Conservation (phyloP, 1,140 invertebrate genomes). For the Apocrypta bakeri region DNA sequence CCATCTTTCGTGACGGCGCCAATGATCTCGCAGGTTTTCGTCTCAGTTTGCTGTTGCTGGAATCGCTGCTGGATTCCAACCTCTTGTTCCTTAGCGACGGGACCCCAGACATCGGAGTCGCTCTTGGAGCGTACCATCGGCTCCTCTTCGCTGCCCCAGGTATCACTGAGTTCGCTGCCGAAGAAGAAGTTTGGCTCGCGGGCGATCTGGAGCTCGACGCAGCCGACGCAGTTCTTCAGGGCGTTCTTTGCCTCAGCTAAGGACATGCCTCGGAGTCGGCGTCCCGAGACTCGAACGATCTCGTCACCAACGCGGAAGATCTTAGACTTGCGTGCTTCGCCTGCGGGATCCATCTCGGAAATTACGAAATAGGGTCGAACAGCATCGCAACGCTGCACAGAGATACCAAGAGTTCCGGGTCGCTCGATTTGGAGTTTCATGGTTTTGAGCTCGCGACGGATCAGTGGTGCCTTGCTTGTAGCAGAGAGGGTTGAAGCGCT, state of each 20-base stretch:
- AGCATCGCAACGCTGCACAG: constrained; percentile 62
- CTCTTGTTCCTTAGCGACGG: not conserved
- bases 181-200: constrained; percentile 49
- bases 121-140: constrained; percentile 57
- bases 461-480: constrained; percentile 48
- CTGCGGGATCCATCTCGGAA: constrained; percentile 62
- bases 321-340: constrained; percentile 63
- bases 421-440: constrained; percentile 60
- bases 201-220: constrained; percentile 63
- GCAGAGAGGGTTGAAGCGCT: not conserved
- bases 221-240: constrained; percentile 70
- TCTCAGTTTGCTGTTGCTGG: not conserved
- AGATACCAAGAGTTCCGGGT: constrained; percentile 61
- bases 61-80: not conserved
- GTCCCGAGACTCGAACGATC: constrained; percentile 81
- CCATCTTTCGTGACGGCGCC: constrained; percentile 58
- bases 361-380: constrained; percentile 66
- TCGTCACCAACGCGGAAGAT: constrained; percentile 78
- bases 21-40: constrained; percentile 53
- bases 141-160: constrained; percentile 57
- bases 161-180: constrained; percentile 56
- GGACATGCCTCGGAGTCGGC: constrained; percentile 78
- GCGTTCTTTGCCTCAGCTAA: constrained; percentile 78
- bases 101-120: constrained; percentile 65
- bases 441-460: constrained; percentile 64